Conservation (phyloP, 2,113 vertebrate genomes). For the Saguinus midas region DNA sequence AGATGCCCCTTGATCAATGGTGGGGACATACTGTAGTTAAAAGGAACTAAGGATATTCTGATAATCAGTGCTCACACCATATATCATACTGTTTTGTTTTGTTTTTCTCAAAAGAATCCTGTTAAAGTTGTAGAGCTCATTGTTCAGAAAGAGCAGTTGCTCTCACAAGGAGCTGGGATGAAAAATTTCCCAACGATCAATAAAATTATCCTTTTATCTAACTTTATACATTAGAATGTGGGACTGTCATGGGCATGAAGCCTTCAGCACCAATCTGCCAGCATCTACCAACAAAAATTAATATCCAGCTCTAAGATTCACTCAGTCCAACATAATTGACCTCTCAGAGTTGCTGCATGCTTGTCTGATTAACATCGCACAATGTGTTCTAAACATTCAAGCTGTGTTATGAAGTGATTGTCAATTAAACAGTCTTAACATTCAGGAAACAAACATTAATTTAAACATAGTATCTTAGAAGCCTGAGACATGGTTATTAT, state of each 20-base stretch:
- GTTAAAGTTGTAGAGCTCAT: background rate
- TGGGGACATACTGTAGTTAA: background rate
- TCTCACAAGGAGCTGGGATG: constrained; percentile 51
- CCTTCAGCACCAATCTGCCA: constrained; percentile 1
- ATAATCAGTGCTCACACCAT: background rate
- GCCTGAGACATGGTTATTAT: background rate
- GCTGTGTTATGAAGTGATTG: background rate
- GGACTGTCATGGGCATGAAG: background rate
- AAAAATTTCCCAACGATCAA: constrained; percentile 53
- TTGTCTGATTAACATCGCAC: background rate
- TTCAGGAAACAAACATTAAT: constrained; percentile 17
- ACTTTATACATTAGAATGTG: background rate
- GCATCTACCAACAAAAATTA: constrained; percentile 43
- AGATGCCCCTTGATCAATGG: background rate
- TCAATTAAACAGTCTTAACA: background rate
- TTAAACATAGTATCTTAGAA: constrained; percentile 28
- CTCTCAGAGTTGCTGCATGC: background rate
- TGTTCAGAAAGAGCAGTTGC: constrained; percentile 34
- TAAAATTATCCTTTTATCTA: constrained; percentile 36
- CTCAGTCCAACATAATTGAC: background rate
- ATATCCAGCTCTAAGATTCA: background rate
- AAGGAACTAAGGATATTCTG: background rate
- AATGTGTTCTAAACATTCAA: background rate
- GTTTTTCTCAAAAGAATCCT: background rate
- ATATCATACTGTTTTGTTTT: background rate